Base-by-base conservation (phyloP, 1,140 invertebrate species). In the Dendrolimus kikuchii region DNA sequence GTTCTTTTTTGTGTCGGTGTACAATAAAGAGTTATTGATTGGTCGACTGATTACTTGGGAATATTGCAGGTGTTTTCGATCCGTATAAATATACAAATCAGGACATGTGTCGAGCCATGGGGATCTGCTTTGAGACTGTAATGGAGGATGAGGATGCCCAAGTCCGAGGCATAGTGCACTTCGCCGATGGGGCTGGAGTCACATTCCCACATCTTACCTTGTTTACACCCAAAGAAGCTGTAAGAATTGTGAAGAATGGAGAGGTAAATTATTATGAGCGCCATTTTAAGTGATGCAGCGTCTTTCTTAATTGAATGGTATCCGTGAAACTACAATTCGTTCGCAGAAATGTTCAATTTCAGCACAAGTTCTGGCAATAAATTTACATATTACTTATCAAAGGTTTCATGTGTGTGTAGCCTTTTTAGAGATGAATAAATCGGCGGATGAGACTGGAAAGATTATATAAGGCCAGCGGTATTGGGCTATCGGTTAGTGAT, bases 131-230 rank as follows among this genome's bases (percentile, higher is more conserved):
- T 70, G 95, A 96, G 71, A 90, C 92, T 2, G 63, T 95, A 9
- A 91, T 95, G 90, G 93, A 95, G 72, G 92, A 95, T 66, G 94
- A 96, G 74, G 92, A 95, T 59, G 92, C 90, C 68, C 94, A 95
- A 78, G 88, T 94, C 4, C 87, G 91, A 3, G 93, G 93, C 5
- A 91, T 91, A 55, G 92, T 94, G 0, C 93, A 94, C 72, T 93
- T 92, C 63, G 92, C 90, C 7, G 93, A 94, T 70, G 93, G 92
- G 5, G 88, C 88, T 46, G 92, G 93, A 5, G 92, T 94, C 48
- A 90, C 92, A 54, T 93, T 94, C 58, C 91, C 92, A 0, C 92
- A 94, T 70, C 78, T 94, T 41, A 93, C 93, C 0, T 81, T 94
- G 2, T 94, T 94, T 71, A 94, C 93, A 4, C 93, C 93, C 0